Evolutionary conservation across 2,113 vertebrate genomes (phyloP).

Genomic region (Solea senegalensis): DNA sequence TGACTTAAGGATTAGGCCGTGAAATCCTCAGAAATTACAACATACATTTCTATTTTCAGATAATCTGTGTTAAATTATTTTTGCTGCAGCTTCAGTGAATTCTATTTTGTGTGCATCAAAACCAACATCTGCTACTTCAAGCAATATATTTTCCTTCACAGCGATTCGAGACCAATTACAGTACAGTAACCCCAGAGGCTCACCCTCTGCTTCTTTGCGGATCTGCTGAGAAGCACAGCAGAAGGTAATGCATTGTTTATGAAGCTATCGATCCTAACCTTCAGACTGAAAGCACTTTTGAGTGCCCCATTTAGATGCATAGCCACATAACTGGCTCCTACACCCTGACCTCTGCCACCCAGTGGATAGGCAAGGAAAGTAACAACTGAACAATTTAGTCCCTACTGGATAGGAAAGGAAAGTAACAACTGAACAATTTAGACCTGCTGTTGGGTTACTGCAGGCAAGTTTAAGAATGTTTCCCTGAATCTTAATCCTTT

Average conservation of each 20-base stretch:
- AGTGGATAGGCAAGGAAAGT: background rate
- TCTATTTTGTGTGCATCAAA: background rate
- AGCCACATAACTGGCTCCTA: conserved; percentile 10
- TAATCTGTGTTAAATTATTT: too few species aligned
- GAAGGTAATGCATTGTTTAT: conserved; percentile 48
- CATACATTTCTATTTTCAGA: background rate
- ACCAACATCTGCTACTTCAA: conserved; percentile 6
- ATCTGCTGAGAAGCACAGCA: conserved; percentile 2
- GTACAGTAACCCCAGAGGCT: conserved; percentile 18
- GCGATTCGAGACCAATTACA: conserved; percentile 25
- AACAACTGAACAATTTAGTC: too few species aligned
- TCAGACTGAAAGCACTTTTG: conserved; percentile 14
- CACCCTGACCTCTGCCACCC: background rate
- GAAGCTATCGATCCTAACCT: conserved; percentile 1
- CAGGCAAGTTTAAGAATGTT: too few species aligned
- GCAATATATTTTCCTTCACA: conserved; percentile 32
- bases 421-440: background rate
- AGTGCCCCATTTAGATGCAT: conserved; percentile 14
- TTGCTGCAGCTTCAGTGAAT: background rate
- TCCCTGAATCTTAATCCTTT: too few species aligned
- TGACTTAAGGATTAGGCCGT: background rate
- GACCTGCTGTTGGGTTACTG: too few species aligned
- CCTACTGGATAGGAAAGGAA: background rate
- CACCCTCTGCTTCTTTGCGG: conserved; percentile 3
- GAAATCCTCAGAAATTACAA: background rate